Conservation (phyloP, 2,888 invertebrate species). For the Phortica okadai region DNA sequence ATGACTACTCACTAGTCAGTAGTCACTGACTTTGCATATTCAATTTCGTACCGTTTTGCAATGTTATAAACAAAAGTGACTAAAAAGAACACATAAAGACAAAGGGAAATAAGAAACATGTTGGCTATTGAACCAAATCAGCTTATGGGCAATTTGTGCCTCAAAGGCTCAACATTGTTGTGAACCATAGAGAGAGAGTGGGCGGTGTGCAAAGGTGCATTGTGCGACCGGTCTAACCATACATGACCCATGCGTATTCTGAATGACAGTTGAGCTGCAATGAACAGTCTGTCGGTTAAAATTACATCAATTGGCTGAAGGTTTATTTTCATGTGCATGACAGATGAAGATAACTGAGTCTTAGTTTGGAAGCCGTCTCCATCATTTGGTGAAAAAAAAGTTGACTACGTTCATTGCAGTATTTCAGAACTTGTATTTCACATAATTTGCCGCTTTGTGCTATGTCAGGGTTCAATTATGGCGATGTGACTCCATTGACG, state of each 20-base stretch:
- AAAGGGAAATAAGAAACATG: background rate
- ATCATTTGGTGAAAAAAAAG: no score
- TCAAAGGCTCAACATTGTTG: conserved; percentile 30
- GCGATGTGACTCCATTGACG: no score
- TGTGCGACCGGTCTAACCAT: no score
- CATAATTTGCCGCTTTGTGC: no score
- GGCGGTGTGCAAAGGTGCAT: no score
- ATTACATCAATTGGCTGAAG: conserved; percentile 48
- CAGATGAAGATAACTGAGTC: no score
- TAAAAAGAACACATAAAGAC: background rate
- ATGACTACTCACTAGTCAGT: no score
- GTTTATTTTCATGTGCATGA: conserved; percentile 6
- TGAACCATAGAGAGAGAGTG: background rate
- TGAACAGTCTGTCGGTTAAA: conserved; percentile 42
- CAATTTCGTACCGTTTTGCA: background rate
- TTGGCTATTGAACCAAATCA: conserved; percentile 43
- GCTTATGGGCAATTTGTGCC: conserved; percentile 47
- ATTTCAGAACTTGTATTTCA: no score
- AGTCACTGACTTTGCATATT: no score
- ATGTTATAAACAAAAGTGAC: background rate
- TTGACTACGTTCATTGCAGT: no score
- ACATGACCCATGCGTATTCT: background rate
- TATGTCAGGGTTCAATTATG: no score
- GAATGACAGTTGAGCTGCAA: conserved; percentile 35
- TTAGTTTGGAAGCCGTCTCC: no score